Evolutionary conservation across 53 echinoderm and acorn worm genomes (phyloP).

Genomic region (Holothuria scabra): DNA sequence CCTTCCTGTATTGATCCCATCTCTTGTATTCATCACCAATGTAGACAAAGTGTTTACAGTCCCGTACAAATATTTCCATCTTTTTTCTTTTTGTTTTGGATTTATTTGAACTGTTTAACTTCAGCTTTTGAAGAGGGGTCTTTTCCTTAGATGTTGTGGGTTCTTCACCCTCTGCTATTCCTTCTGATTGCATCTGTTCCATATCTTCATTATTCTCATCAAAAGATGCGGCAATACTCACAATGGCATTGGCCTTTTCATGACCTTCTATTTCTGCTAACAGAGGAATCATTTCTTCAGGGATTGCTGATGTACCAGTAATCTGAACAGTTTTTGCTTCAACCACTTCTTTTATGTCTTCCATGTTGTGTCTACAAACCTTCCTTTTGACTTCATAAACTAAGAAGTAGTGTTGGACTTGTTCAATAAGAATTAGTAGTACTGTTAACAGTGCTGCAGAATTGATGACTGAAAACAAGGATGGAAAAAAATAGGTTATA

Average conservation of each 20-base stretch:
- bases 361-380: background rate
- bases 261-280: constrained; percentile 30
- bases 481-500: too few relatives aligned
- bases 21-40: constrained; percentile 31
- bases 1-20: constrained; percentile 36
- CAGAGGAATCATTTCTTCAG: constrained; percentile 31
- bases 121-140: background rate
- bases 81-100: constrained; percentile 15
- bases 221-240: background rate
- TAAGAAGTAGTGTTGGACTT: too few relatives aligned
- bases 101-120: background rate
- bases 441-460: too few relatives aligned
- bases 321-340: background rate
- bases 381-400: too few relatives aligned
- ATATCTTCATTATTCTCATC: background rate
- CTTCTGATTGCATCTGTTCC: background rate
- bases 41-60: constrained; percentile 10
- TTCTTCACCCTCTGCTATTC: background rate
- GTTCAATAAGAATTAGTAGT: too few relatives aligned
- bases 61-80: constrained; percentile 18
- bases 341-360: background rate
- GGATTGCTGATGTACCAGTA: background rate
- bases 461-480: too few relatives aligned
- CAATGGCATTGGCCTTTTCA: background rate
- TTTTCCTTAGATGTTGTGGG: background rate